Conservation (phyloP, 2,113 vertebrate genomes). For the Albula goreensis region DNA sequence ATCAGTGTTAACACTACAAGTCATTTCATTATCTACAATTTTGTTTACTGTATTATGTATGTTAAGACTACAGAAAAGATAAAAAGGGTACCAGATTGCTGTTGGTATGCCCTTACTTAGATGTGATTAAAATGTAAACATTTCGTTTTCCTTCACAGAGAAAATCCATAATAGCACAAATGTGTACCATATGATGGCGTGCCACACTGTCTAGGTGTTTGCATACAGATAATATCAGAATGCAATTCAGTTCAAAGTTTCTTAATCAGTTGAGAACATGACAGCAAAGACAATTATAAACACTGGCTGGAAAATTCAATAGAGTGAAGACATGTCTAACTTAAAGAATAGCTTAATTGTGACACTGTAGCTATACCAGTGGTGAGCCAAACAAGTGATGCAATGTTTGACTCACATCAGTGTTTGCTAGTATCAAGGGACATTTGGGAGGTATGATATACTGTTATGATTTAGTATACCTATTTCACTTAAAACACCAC, state of each 20-base stretch:
- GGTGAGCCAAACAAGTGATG: too few relatives aligned
- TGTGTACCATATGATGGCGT: neutral
- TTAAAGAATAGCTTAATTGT: too few relatives aligned
- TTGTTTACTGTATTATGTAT: neutral
- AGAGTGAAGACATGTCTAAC: neutral
- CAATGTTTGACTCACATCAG: too few relatives aligned
- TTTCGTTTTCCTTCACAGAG: neutral
- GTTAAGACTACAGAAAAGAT: neutral
- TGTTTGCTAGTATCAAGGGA: too few relatives aligned
- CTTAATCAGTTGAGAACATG: neutral
- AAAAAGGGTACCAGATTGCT: neutral
- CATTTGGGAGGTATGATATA: too few relatives aligned
- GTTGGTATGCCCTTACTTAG: neutral
- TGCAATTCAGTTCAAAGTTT: neutral
- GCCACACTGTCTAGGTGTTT: neutral
- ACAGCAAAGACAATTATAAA: neutral
- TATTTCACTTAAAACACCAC: too few relatives aligned
- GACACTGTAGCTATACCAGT: too few relatives aligned
- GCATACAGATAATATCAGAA: neutral
- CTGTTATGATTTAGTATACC: too few relatives aligned
- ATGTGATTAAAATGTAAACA: neutral
- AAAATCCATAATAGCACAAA: neutral
- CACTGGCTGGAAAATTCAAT: neutral
- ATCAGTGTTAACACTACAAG: neutral
- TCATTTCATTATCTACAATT: slow-evolving; percentile 9